phyloP scores from a whole-genome alignment of 37 sponge, comb jelly and placozoan species.

The Mnemiopsis leidyi region DNA sequence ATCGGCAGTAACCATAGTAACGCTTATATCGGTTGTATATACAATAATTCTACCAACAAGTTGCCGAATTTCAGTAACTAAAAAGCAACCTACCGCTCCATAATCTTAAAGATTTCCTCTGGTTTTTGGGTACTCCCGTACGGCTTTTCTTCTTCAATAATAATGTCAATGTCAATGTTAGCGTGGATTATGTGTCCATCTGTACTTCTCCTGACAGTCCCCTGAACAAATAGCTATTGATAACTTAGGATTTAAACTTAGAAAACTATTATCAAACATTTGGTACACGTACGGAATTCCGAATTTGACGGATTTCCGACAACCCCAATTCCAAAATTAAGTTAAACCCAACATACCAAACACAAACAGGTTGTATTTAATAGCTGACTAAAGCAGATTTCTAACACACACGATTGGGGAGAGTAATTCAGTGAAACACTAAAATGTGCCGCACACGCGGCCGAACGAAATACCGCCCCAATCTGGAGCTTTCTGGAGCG shows the following conservation, averaged over 20 bases:
- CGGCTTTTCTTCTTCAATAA: constrained; percentile 89
- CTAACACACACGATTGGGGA: not conserved
- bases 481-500: no score
- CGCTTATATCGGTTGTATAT: no score
- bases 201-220: constrained; percentile 89
- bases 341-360: no score
- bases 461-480: no score
- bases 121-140: constrained; percentile 81
- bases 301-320: no score
- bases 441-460: no score
- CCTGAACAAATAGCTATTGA: constrained; percentile 50
- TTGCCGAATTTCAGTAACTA: not conserved
- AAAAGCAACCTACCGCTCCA: constrained; percentile 72
- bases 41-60: not conserved
- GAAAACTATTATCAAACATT: not conserved
- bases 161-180: constrained; percentile 93
- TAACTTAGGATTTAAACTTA: not conserved
- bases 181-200: constrained; percentile 96
- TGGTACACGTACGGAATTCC: no score
- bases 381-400: not conserved
- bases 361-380: no score
- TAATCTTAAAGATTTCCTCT: constrained; percentile 90
- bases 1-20: not conserved
- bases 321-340: no score
- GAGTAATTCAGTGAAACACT: no score